Evolutionary conservation across 2,113 vertebrate genomes (phyloP).

Genomic region (Tachycineta bicolor): DNA sequence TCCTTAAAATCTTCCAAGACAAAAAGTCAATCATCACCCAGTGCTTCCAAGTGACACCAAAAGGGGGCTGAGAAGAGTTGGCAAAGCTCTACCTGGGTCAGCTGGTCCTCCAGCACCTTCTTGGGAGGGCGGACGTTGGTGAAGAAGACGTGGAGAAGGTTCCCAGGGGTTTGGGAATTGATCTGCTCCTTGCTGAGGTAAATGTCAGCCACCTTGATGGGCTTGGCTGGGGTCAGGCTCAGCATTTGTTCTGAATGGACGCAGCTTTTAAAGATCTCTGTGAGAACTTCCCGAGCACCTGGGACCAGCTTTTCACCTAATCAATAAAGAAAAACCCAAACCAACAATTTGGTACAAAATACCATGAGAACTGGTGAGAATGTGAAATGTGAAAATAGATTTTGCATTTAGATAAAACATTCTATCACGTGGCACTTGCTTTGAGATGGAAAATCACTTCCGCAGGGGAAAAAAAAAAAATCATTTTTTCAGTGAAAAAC

Average conservation of each 20-base stretch:
- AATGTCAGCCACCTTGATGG: slow-evolving; percentile 92
- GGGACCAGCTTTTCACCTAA: slow-evolving; percentile 92
- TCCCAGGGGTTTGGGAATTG: slow-evolving; percentile 92
- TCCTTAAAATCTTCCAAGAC: slow-evolving; percentile 86
- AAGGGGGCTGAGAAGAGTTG: fast-evolving
- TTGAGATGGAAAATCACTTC: background rate
- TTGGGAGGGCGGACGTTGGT: slow-evolving; percentile 93
- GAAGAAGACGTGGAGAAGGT: slow-evolving; percentile 93
- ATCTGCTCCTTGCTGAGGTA: slow-evolving; percentile 98
- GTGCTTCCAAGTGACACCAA: fast-evolving
- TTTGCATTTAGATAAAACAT: background rate
- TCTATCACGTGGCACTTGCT: background rate
- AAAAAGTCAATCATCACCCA: background rate
- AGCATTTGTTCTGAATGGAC: slow-evolving; percentile 92
- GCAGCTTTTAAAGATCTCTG: slow-evolving; percentile 96
- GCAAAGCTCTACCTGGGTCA: slow-evolving; percentile 86
- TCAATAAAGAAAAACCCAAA: background rate
- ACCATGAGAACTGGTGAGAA: fast-evolving
- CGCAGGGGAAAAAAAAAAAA: background rate
- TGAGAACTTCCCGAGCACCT: slow-evolving; percentile 90
- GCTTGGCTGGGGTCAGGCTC: slow-evolving; percentile 90
- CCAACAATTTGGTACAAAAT: background rate
- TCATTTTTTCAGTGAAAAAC: background rate
- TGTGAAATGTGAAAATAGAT: background rate
- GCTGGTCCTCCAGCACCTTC: slow-evolving; percentile 95